Percentiles rank a stretch among this genome's conserved stretches.
phyloP scores from a whole-genome alignment of 2,113 vertebrate genomes.

The Mesitornis unicolor region DNA sequence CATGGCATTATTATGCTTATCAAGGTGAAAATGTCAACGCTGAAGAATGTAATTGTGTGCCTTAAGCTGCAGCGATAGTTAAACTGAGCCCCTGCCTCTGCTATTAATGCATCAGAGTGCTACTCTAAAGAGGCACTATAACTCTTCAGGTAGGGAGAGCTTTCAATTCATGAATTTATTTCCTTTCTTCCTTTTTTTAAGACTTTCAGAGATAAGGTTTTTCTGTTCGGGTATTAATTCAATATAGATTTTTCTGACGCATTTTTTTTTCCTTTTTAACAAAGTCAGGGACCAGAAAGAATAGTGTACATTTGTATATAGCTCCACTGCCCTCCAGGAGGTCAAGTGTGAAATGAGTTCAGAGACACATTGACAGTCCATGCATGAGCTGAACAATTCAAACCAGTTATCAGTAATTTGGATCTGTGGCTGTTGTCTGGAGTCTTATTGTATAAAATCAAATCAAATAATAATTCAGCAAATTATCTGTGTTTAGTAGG shows the following conservation, averaged over 20 bases:
- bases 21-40: constrained; percentile 61
- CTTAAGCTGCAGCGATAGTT: constrained; percentile 33
- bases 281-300: not conserved
- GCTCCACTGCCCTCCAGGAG: not conserved
- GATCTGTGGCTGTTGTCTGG: not conserved
- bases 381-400: not conserved
- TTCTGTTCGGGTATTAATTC: not conserved
- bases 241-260: constrained; percentile 11
- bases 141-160: not conserved
- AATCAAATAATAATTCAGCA: not conserved
- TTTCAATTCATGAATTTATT: constrained; percentile 31
- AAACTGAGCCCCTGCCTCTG: constrained; percentile 50
- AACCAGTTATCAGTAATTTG: constrained; percentile 24
- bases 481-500: not conserved
- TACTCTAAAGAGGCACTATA: constrained; percentile 16
- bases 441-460: not conserved
- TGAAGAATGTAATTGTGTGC: constrained; percentile 67
- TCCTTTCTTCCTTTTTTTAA: not conserved
- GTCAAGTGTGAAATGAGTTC: constrained; percentile 42
- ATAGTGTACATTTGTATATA: not conserved
- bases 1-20: constrained; percentile 64
- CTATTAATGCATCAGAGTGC: constrained; percentile 37
- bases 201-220: not conserved
- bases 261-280: not conserved
- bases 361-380: constrained; percentile 10